These are phyloP conservation scores for Zophobas morio DNA, from an alignment of 1,140 invertebrate genomes.

Conservation along the genomic window DNA sequence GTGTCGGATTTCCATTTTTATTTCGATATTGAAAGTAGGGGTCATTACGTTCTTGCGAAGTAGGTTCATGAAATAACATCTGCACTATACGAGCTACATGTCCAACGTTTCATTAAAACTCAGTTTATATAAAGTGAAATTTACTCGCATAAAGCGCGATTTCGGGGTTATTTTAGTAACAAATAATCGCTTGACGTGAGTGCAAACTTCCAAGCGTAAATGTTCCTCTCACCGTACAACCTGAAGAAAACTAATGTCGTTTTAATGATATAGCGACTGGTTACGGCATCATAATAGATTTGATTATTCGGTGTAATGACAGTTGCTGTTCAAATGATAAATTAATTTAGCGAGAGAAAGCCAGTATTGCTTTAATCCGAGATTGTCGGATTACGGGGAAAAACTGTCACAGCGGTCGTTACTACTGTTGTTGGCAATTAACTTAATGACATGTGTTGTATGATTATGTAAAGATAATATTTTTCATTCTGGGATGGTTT, in stretches of 20 bases:
- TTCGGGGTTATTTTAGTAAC: too few species aligned
- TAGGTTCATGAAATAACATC: too few species aligned
- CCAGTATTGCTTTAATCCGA: neutral
- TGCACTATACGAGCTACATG: too few species aligned
- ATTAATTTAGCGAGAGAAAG: conserved; percentile 22
- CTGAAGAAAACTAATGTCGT: conserved; percentile 27
- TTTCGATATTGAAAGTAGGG: too few species aligned
- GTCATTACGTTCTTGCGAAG: too few species aligned
- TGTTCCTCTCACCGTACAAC: conserved; percentile 2
- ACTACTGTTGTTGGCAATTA: conserved; percentile 19
- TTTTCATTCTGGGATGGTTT: conserved; percentile 4
- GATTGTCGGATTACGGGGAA: neutral
- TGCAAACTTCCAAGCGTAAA: neutral
- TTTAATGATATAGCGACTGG: conserved; percentile 30
- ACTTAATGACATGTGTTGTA: conserved; percentile 13
- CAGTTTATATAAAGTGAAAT: too few species aligned
- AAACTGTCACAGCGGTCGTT: conserved; percentile 10
- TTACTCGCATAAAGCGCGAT: too few species aligned
- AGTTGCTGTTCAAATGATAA: conserved; percentile 28
- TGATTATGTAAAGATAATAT: conserved; percentile 20
- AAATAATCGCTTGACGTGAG: neutral
- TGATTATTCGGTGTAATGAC: conserved; percentile 33
- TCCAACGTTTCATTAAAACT: too few species aligned
- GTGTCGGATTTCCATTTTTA: too few species aligned
- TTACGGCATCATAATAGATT: conserved; percentile 24